Base-by-base conservation (phyloP, 2,797 vertebrate genomes). In the Labroides dimidiatus region DNA sequence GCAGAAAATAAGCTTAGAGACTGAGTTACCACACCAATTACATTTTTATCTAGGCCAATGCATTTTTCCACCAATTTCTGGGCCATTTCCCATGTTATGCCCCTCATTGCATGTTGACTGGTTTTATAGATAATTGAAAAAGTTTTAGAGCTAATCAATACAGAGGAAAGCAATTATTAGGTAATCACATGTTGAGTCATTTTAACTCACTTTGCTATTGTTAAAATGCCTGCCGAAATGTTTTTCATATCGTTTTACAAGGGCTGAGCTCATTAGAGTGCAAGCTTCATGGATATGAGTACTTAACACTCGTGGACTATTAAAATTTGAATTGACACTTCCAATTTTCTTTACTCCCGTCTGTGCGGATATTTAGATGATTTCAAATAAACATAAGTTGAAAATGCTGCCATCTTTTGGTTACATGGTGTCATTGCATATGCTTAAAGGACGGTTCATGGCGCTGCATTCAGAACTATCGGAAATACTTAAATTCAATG, bases 381-480 rank as follows among this genome's bases (percentile, higher is more conserved):
- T 23, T 10, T 4, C 5, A 12, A 21, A 17, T 4, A 71, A 4
- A 14, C 5, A 43, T 51, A 56, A 43, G 55, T 6, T 39, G 8
- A 10, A 63, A 81, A 76, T 76, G 42, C 72, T 85, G 85, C 84
- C 89, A 72, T 33, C 89, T 86, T 61, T 41, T 70, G 89, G 83
- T 43, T 16, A 0, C 8, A 15, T 2, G 3, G 1, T 61, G 73
- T n/a, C 62, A 6, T 51, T 80, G 30, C 39, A n/a, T 10, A 30
- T 9, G 3, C 1, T 30, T n/a, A 33, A 17, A 11, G 69, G 37
- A 24, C 20, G 67, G 68, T 86, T 89, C 87, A 83, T 75, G 66
- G 69, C 67, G 85, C 23, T 77, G 53, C 86, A 0, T 89, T 87
- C 57, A 39, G 0, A 0, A 10, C 8, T 9, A 19, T 80, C 4